Conservation (phyloP, 1,140 invertebrate species). For the Aphidius ervi region DNA sequence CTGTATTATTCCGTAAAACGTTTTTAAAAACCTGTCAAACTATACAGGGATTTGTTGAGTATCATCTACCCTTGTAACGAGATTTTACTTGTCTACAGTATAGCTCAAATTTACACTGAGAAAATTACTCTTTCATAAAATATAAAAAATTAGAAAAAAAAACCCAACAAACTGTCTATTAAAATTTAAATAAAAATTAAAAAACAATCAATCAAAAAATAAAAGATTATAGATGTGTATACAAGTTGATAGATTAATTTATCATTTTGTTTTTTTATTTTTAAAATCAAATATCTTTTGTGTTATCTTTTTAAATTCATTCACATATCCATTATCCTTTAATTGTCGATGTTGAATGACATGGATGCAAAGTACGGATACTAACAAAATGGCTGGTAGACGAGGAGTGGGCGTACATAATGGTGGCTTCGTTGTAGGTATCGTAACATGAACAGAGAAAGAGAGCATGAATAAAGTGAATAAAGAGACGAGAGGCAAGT, state of each 20-base stretch:
- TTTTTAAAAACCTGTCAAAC: no score
- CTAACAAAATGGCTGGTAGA: conserved; percentile 52
- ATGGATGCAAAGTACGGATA: conserved; percentile 21
- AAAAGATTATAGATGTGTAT: no score
- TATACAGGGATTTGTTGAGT: conserved; percentile 21
- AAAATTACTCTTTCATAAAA: conserved; percentile 1
- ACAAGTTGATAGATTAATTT: not conserved
- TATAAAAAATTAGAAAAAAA: not conserved
- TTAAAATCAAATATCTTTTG: conserved; percentile 6
- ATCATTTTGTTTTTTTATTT: not conserved
- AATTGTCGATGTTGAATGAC: conserved; percentile 3
- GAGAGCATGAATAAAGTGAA: conserved; percentile 32
- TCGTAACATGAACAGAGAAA: not conserved
- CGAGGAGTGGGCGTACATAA: conserved; percentile 51
- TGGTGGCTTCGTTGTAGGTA: conserved; percentile 44
- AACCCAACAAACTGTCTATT: not conserved
- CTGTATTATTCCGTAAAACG: no score
- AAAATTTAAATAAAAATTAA: conserved; percentile 1
- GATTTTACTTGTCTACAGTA: conserved; percentile 22
- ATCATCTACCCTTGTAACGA: conserved; percentile 23
- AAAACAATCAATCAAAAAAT: conserved; percentile 2
- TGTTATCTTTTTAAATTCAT: not conserved
- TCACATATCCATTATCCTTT: not conserved
- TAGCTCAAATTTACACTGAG: not conserved
- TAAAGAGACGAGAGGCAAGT: conserved; percentile 35